A percentile compares a stretch with the other conserved stretches of the same genome.
These are phyloP conservation scores for Noctilio leporinus DNA, from an alignment of 2,113 vertebrate genomes.

Conservation along the genomic window DNA sequence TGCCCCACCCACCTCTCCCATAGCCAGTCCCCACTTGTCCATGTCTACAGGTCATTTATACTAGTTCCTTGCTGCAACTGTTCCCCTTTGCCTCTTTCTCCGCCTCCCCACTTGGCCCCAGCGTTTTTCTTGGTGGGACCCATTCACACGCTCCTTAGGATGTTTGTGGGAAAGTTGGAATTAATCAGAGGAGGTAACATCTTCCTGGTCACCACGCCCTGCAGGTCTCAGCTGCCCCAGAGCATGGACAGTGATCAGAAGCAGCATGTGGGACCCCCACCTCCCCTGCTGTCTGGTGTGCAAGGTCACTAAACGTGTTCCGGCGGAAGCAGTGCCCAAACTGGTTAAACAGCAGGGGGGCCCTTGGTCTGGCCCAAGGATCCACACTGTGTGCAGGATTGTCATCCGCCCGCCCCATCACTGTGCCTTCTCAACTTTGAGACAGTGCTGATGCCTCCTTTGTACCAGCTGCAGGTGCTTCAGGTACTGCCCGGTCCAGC, in stretches of 20 bases:
- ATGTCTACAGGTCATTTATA: too few relatives aligned
- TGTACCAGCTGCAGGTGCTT: not conserved
- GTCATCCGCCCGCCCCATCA: not conserved
- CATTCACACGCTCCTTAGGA: not conserved
- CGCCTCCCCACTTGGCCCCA: too few relatives aligned
- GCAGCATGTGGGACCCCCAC: accelerated
- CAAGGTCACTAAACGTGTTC: not conserved
- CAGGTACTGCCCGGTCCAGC: not conserved
- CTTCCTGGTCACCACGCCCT: not conserved
- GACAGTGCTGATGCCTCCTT: not conserved
- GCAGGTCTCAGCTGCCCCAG: not conserved
- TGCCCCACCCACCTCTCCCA: too few relatives aligned
- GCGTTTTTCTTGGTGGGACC: not conserved
- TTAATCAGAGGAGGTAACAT: not conserved
- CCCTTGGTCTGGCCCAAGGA: not conserved
- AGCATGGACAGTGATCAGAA: not conserved
- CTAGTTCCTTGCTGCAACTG: too few relatives aligned
- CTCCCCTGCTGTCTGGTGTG: not conserved
- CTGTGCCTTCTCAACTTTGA: not conserved
- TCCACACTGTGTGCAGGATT: not conserved
- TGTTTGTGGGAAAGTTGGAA: not conserved
- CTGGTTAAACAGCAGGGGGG: not conserved
- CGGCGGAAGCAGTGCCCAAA: not conserved
- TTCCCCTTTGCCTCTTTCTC: too few relatives aligned
- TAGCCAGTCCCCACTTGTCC: too few relatives aligned